These are phyloP conservation scores for Willowsia nigromaculata DNA, from an alignment of 2,888 invertebrate genomes.

Conservation along the genomic window DNA sequence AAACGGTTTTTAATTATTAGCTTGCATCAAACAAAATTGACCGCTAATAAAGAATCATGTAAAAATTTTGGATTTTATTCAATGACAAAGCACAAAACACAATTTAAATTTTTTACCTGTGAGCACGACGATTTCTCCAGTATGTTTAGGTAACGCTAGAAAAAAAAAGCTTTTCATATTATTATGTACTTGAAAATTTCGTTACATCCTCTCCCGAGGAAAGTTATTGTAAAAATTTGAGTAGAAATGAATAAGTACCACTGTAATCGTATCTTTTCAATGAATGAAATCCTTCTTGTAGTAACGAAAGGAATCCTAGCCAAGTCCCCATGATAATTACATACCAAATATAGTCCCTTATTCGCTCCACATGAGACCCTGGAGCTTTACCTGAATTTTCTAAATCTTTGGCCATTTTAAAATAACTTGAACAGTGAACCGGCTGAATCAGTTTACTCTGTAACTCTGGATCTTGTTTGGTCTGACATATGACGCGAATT, in stretches of 20 bases:
- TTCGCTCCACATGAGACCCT: neutral
- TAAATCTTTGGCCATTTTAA: neutral
- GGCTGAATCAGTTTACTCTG: no score
- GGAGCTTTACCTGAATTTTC: neutral
- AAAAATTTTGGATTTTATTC: no score
- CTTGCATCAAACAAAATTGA: neutral
- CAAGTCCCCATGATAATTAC: neutral
- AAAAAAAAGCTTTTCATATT: neutral
- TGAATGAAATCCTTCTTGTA: neutral
- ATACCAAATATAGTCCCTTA: constrained; percentile 39
- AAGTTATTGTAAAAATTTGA: neutral
- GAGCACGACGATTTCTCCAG: constrained; percentile 87
- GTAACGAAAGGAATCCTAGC: neutral
- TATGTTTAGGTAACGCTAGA: constrained; percentile 83
- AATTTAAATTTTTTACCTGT: constrained; percentile 84
- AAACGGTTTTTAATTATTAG: neutral
- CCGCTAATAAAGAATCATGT: constrained; percentile 1
- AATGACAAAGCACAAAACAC: no score
- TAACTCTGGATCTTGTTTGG: no score
- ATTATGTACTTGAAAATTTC: neutral
- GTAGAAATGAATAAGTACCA: constrained; percentile 16
- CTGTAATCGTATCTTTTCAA: constrained; percentile 36
- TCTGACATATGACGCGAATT: no score
- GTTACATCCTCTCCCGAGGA: no score
- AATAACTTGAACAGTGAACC: neutral